Conservation (phyloP, 2,797 vertebrate species). For the Setipinna tenuifilis region DNA sequence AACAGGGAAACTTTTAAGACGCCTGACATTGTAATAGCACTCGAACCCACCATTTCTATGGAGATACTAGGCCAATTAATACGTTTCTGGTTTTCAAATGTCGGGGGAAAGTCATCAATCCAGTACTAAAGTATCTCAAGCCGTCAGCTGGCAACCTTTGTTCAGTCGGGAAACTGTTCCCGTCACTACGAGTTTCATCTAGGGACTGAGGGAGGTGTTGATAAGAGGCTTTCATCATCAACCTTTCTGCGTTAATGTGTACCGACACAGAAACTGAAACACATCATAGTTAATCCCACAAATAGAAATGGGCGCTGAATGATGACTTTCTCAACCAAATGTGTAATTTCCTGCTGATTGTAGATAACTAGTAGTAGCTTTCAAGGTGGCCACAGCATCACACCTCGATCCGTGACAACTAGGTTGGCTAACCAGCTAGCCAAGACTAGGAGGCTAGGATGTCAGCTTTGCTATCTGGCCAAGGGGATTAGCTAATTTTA, state of each 20-base stretch:
- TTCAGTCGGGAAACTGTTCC: background rate
- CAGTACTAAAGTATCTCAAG: background rate
- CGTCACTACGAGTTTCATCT: background rate
- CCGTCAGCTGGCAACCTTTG: background rate
- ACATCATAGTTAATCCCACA: background rate
- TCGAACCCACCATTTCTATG: background rate
- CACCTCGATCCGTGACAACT: background rate
- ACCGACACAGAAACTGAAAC: background rate
- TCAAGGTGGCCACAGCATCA: background rate
- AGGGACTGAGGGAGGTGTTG: background rate
- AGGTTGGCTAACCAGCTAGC: slow-evolving; percentile 16
- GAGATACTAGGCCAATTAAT: background rate
- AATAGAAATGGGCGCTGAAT: background rate
- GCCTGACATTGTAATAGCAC: background rate
- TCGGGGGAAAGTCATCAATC: background rate
- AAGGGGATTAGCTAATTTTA: slow-evolving; percentile 18
- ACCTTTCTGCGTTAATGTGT: background rate
- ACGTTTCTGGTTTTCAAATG: background rate
- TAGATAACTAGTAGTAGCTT: background rate
- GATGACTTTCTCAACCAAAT: background rate
- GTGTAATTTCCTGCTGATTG: background rate
- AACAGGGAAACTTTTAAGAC: background rate
- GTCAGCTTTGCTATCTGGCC: slow-evolving; percentile 4
- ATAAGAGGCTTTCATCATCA: background rate
- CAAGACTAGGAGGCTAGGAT: background rate